Conservation (phyloP, 2,797 vertebrate genomes). For the Arctocebus calabarensis region DNA sequence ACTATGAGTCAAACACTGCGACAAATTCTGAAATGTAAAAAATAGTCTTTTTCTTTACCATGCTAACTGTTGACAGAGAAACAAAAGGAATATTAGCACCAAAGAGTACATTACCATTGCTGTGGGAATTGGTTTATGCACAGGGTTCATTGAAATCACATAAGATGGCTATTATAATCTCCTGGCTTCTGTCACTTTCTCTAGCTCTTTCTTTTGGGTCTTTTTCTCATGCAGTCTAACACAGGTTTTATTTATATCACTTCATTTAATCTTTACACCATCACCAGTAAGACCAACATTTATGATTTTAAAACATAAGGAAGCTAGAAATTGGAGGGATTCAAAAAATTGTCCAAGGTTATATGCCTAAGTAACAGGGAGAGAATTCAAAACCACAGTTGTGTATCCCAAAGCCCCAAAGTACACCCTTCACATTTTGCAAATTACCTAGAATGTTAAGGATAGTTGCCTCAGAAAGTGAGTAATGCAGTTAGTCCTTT, state of each 20-base stretch:
- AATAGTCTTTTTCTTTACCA: not conserved
- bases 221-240: not conserved
- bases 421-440: not conserved
- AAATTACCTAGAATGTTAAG: slow-evolving; percentile 43
- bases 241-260: not conserved
- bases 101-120: not conserved
- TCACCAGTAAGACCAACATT: not conserved
- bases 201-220: not conserved
- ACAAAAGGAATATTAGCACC: not conserved
- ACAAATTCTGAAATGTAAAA: not conserved
- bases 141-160: not conserved
- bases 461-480: slow-evolving; percentile 64
- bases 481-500: slow-evolving; percentile 21
- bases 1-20: not conserved
- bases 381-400: slow-evolving; percentile 52
- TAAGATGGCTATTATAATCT: not conserved
- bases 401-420: slow-evolving; percentile 26
- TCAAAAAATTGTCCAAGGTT: slow-evolving; percentile 1
- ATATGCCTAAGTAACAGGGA: slow-evolving; percentile 57
- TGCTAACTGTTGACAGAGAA: not conserved
- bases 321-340: not conserved
- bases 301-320: slow-evolving; percentile 53
- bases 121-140: not conserved
- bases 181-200: not conserved
- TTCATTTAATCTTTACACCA: slow-evolving; percentile 28